Evolutionary conservation across 2,888 invertebrate genomes (phyloP).

Genomic region (Gortyna flavago): DNA sequence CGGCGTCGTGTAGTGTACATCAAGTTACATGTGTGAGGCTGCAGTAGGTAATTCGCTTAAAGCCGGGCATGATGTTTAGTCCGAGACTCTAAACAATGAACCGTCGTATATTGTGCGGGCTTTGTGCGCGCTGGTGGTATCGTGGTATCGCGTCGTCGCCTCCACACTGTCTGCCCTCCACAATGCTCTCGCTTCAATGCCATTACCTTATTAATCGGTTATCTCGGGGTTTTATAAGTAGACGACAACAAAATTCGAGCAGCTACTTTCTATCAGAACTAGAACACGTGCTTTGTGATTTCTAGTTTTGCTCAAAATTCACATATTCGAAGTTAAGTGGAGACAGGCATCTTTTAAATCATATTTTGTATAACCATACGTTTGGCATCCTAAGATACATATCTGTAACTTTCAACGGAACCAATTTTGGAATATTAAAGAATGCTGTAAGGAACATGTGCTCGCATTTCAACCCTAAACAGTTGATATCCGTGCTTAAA

Average conservation of each 20-base stretch:
- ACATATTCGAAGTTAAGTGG: background rate
- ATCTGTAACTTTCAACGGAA: background rate
- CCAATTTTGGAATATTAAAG: background rate
- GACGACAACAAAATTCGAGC: slow-evolving; percentile 6
- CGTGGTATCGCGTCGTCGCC: slow-evolving; percentile 79
- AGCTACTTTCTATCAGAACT: slow-evolving; percentile 1
- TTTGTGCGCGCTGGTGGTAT: slow-evolving; percentile 82
- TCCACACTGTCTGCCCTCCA: slow-evolving; percentile 76
- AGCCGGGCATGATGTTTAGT: slow-evolving; percentile 78
- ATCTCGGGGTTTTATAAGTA: slow-evolving; percentile 41
- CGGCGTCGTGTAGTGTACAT: slow-evolving; percentile 47
- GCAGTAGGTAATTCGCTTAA: slow-evolving; percentile 79
- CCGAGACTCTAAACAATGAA: slow-evolving; percentile 84
- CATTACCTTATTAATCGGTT: slow-evolving; percentile 47
- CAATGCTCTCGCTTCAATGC: slow-evolving; percentile 71
- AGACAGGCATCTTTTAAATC: background rate
- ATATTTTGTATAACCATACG: background rate
- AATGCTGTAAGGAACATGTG: background rate
- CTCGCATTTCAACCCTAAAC: slow-evolving; percentile 29
- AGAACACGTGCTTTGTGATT: background rate
- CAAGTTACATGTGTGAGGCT: slow-evolving; percentile 60
- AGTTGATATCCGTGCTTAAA: slow-evolving; percentile 19
- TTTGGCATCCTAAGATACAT: background rate
- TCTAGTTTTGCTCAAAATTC: background rate
- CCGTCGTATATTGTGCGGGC: slow-evolving; percentile 82